Conservation (phyloP, 2,888 invertebrate genomes). For the Pristionchus japonicus region DNA sequence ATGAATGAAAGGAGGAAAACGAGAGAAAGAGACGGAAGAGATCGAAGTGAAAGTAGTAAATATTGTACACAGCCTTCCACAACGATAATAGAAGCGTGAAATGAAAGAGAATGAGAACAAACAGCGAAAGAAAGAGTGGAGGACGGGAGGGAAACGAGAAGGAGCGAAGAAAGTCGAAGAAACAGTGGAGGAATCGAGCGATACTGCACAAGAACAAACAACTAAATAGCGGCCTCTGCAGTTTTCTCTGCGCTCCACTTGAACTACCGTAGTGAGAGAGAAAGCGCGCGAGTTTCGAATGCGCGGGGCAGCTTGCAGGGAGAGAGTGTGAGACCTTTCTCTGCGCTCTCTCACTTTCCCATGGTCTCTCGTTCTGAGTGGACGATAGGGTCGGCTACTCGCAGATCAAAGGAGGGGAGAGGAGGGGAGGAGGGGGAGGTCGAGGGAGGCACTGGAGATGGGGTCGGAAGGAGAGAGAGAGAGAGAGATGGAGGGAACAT, state of each 20-base stretch:
- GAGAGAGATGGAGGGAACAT: background rate
- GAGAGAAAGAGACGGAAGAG: constrained; percentile 21
- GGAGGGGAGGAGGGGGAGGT: constrained; percentile 17
- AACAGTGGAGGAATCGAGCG: background rate
- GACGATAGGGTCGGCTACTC: constrained; percentile 36
- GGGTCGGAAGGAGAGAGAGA: background rate
- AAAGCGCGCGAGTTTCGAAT: background rate
- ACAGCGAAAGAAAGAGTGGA: constrained; percentile 33
- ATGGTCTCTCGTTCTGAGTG: background rate
- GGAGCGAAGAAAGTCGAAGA: background rate
- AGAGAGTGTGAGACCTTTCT: background rate
- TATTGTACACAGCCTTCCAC: constrained; percentile 27
- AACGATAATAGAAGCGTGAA: constrained; percentile 34
- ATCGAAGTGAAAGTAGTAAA: constrained; percentile 32
- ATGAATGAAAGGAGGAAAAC: background rate
- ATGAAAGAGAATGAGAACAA: constrained; percentile 17
- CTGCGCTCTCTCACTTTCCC: constrained; percentile 18
- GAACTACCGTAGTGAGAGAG: constrained; percentile 31
- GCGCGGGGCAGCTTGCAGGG: constrained; percentile 3
- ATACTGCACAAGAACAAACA: background rate
- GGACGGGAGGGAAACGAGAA: background rate
- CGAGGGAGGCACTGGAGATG: background rate
- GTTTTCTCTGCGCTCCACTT: background rate
- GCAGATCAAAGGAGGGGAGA: constrained; percentile 19
- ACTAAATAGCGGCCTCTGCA: background rate